Conservation (phyloP, 1,140 invertebrate genomes). For the Anoplolepis gracilipes region DNA sequence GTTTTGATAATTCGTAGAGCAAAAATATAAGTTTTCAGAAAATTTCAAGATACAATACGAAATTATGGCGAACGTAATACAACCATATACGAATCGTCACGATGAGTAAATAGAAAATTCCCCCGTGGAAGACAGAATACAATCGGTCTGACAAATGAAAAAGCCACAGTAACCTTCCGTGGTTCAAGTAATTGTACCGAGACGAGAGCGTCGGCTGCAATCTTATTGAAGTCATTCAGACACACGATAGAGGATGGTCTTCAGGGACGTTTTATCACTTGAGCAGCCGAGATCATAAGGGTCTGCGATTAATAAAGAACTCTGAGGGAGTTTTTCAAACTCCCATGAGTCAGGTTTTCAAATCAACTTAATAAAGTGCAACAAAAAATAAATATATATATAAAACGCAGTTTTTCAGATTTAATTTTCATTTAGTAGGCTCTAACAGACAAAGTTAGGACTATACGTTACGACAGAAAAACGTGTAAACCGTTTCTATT, state of each 20-base stretch:
- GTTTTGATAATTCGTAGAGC: conserved; percentile 29
- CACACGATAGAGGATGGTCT: conserved; percentile 25
- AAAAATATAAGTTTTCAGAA: conserved; percentile 35
- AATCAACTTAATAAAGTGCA: neutral
- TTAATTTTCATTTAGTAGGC: neutral
- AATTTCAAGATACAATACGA: conserved; percentile 38
- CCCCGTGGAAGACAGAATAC: conserved; percentile 25
- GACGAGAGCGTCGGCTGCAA: conserved; percentile 56
- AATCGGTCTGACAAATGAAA: conserved; percentile 59
- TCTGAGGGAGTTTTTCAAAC: neutral
- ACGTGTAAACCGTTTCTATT: neutral
- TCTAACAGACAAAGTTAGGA: neutral
- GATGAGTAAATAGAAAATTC: conserved; percentile 51
- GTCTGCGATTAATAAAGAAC: neutral
- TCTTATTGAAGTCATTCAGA: conserved; percentile 57
- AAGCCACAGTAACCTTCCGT: conserved; percentile 41
- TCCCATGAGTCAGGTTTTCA: neutral
- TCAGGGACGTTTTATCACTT: conserved; percentile 21
- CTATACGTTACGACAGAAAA: neutral
- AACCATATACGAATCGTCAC: conserved; percentile 46
- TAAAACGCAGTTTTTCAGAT: neutral
- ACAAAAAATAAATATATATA: too few relatives aligned
- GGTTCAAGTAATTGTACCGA: conserved; percentile 41
- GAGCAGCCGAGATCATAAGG: neutral
- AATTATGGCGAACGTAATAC: conserved; percentile 46